Percentiles rank a stretch among this genome's conserved stretches.
These are phyloP conservation scores for Campylomormyrus numenius DNA, from an alignment of 2,113 vertebrate genomes.

Conservation along the genomic window DNA sequence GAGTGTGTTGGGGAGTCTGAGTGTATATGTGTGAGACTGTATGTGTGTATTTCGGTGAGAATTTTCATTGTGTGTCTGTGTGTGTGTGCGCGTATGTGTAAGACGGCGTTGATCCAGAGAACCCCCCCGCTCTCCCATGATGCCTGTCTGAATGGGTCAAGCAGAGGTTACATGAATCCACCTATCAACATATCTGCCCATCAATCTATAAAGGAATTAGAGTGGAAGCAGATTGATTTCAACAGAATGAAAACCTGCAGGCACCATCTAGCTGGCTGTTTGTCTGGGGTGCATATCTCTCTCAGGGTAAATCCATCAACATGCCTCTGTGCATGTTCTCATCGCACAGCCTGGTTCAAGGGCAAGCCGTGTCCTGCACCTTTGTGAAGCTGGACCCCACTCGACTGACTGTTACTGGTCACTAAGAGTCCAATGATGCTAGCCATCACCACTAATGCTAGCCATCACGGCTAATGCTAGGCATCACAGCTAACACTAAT, in stretches of 20 bases:
- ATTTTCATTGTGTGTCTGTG: neutral
- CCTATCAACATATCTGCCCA: neutral
- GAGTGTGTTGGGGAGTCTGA: neutral
- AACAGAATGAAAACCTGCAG: neutral
- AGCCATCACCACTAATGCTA: neutral
- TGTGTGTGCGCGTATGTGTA: neutral
- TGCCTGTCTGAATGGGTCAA: neutral
- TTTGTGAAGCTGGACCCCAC: neutral
- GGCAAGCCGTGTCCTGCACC: neutral
- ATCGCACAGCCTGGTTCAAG: neutral
- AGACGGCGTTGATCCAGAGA: neutral
- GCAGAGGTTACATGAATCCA: neutral
- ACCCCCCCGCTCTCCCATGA: neutral
- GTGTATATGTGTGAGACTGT: neutral
- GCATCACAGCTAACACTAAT: no score
- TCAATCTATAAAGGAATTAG: neutral
- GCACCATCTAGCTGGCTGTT: neutral
- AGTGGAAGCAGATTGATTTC: neutral
- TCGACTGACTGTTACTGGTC: neutral
- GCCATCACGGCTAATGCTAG: no score
- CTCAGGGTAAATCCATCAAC: neutral
- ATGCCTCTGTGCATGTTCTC: neutral
- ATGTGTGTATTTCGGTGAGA: neutral
- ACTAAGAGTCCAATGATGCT: neutral
- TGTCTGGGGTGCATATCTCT: neutral